Evolutionary conservation across 2,888 invertebrate species (phyloP).

Genomic region (Drosophila monieri): DNA sequence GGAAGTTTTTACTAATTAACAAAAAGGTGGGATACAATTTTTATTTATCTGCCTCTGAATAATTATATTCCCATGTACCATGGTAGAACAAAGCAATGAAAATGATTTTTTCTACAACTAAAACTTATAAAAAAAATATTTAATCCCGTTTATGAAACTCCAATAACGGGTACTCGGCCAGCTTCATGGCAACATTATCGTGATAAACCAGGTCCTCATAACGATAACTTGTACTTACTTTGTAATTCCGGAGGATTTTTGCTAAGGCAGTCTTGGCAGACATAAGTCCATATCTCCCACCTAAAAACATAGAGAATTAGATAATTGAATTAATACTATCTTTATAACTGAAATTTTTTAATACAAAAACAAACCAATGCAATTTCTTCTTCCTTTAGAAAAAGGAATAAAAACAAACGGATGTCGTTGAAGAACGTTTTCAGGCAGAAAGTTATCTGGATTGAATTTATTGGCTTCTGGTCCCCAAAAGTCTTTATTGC

Average conservation of each 20-base stretch:
- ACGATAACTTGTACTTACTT: conserved; percentile 69
- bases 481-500: conserved; percentile 78
- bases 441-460: conserved; percentile 81
- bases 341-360: no score
- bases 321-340: not conserved
- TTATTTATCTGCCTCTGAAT: no score
- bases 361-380: conserved; percentile 64
- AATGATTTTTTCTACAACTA: no score
- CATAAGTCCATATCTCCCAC: conserved; percentile 73
- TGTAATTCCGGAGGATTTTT: conserved; percentile 72
- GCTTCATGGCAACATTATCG: not conserved
- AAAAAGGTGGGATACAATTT: conserved; percentile 1
- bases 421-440: conserved; percentile 72
- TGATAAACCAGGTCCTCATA: conserved; percentile 70
- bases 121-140: no score
- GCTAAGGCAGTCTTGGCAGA: conserved; percentile 64
- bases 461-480: conserved; percentile 75
- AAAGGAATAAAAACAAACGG: conserved; percentile 80
- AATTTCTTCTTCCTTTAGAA: conserved; percentile 79
- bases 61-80: no score
- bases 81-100: no score
- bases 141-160: not conserved
- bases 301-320: conserved; percentile 37
- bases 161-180: not conserved
- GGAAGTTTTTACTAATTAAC: conserved; percentile 8